Evolutionary conservation across 2,888 invertebrate genomes (phyloP), one percentile per base, ranked within the genome.

Genomic region (Periphyllus acericola): DNA sequence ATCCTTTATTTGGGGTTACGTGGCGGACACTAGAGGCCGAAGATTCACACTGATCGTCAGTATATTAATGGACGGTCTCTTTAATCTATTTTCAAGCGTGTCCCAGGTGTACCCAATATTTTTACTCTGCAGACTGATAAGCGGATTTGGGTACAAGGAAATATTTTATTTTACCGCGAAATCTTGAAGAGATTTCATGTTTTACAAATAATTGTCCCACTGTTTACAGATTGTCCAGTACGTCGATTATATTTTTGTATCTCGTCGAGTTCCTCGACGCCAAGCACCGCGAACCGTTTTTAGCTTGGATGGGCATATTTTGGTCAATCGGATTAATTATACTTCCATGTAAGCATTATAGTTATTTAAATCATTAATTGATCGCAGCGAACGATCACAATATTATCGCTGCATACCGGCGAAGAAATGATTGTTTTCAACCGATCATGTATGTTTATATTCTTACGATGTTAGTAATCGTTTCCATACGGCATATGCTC

Each of bases 221-320:
- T 25, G 0, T 60, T 29, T 32, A 11, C 25, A 79, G 79, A 25
- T 40, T 79, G 55, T 79, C 79, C 25, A 55, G 90, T 87, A 95
- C 96, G 95, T 95, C 96, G 90, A 95, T 96, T 90, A 95, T 95
- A 9, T 79, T n/a, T 60, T 34, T 96, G 0, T 96, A 96, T 92
- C 92, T 96, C 90, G 95, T 96, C 89, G 96, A 96, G 92, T 96
- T 96, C 92, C 96, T 96, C 91, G 94, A 95, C 74, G 95, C 95
- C 87, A 95, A 95, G 92, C 94, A 95, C 92, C 93, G 96, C 91
- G 96, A 96, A 91, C 95, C 94, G 90, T 95, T 95, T 91, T 93
- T 96, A 89, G 95, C 96, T 92, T 95, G 96, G 95, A 95, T 96
- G 95, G 96, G 96, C 93, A 93, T 96, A 92, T 96, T 96, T 92